Conservation (phyloP, 2,888 invertebrate species). For the Thera obeliscata region DNA sequence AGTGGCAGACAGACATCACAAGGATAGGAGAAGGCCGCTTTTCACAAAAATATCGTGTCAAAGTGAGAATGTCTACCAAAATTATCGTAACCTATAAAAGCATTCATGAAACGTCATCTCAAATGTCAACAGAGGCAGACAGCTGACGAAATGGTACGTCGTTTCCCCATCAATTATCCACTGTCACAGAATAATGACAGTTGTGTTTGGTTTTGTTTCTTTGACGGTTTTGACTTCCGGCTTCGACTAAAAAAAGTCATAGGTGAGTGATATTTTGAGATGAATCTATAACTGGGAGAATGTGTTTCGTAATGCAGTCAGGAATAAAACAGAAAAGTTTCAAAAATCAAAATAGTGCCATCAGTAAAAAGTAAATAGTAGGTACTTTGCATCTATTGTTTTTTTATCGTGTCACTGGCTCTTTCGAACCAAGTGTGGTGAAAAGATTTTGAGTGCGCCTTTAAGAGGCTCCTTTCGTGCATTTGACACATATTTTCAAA, state of each 20-base stretch:
- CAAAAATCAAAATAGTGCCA: no score
- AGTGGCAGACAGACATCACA: slow-evolving; percentile 54
- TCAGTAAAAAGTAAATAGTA: no score
- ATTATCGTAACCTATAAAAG: slow-evolving; percentile 41
- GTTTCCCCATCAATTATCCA: slow-evolving; percentile 61
- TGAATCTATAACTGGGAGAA: slow-evolving; percentile 1
- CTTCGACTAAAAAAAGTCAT: slow-evolving; percentile 33
- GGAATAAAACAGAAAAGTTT: not conserved
- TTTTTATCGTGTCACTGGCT: no score
- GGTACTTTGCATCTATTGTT: no score
- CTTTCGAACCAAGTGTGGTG: no score
- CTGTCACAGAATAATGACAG: slow-evolving; percentile 24
- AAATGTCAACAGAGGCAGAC: slow-evolving; percentile 58
- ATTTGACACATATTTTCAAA: no score
- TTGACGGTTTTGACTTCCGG: slow-evolving; percentile 51
- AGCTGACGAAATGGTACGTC: slow-evolving; percentile 62
- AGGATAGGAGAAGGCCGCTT: no score
- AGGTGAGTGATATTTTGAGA: slow-evolving; percentile 14
- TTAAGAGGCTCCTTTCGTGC: no score
- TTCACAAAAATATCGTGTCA: no score
- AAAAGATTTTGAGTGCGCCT: no score
- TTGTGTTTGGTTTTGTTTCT: slow-evolving; percentile 44
- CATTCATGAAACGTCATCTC: slow-evolving; percentile 52
- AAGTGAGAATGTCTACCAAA: no score
- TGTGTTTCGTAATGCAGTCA: not conserved